Evolutionary conservation across 2,888 invertebrate species (phyloP), one percentile per base, ranked within the genome.

Genomic region (Crossocerus cetratus): DNA sequence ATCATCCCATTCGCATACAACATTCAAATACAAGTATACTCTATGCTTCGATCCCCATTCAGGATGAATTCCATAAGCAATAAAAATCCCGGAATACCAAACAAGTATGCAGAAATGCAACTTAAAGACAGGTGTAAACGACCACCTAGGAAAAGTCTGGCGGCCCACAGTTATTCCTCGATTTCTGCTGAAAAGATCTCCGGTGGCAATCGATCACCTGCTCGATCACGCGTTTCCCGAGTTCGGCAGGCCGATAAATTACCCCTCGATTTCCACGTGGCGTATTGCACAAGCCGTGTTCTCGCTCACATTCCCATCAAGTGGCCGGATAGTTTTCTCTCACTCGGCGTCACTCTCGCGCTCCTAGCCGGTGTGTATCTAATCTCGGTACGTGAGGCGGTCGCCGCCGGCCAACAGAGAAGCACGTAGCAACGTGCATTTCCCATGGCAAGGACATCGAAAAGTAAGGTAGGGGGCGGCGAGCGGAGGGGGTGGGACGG

Each of bases 361-460:
- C 32, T 32, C 32, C 3, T n/a, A n/a, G 32, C 8, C 8, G 2
- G 2, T 23, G 2, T 32, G 32, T 32, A 32, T 32, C 78, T 81
- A 77, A 81, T 81, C 78, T 69, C 16, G 21, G 32, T 56, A 42
- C 56, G 72, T 63, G 76, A 54, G 32, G 8, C 32, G 32, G 11
- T 11, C 32, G 8, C 32, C 32, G 8, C 8, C 11, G 32, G 32
- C 32, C 32, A 32, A 32, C 32, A 32, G 14, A 13, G 49, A 14
- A 49, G 14, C 14, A 16, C n/a, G n/a, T 14, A 49, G n/a, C 14
- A 14, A 16, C 49, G 71, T 60, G 59, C 81, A 74, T 79, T 81
- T 81, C 74, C 76, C 82, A 75, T 74, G 58, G 72, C 81, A 81
- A 81, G 81, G 81, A 81, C 81, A 74, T 57, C 16, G 71, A 45